Percentiles rank a stretch among this genome's conserved stretches.
These are phyloP conservation scores for Prorops nasuta DNA, from an alignment of 1,140 invertebrate genomes.

Conservation along the genomic window DNA sequence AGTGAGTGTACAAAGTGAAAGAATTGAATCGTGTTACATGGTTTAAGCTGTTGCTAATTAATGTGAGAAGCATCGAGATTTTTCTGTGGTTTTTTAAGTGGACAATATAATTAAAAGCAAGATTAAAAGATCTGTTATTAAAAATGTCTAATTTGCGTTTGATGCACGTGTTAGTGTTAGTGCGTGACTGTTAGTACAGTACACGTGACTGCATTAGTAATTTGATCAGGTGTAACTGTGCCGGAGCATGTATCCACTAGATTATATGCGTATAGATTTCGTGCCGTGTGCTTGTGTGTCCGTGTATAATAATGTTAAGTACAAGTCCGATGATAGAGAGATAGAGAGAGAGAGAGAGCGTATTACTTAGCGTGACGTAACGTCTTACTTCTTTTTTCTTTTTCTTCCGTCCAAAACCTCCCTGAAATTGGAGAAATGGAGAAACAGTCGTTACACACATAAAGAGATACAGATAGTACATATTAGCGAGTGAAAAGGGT, in stretches of 20 bases:
- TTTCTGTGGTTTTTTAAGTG: no score
- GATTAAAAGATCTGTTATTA: no score
- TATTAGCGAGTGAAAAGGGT: not conserved
- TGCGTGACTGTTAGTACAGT: no score
- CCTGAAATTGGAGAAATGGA: constrained; percentile 69
- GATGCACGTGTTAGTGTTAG: no score
- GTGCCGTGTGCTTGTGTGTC: not conserved
- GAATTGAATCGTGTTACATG: no score
- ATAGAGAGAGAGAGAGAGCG: constrained; percentile 30
- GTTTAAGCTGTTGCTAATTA: no score
- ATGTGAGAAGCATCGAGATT: no score
- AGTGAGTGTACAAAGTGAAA: no score
- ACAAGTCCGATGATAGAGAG: constrained; percentile 12
- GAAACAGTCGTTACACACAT: constrained; percentile 57
- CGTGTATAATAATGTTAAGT: not conserved
- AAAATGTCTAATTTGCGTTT: no score
- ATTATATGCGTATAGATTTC: not conserved
- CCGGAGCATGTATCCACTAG: not conserved
- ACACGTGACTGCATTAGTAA: no score
- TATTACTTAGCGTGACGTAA: constrained; percentile 56
- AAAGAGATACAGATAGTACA: constrained; percentile 49
- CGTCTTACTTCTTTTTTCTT: constrained; percentile 94
- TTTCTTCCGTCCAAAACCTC: constrained; percentile 89
- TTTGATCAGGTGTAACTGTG: not conserved
- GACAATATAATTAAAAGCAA: no score